Conservation (phyloP, 2,113 vertebrate species). For the Forbesichthys agassizii region DNA sequence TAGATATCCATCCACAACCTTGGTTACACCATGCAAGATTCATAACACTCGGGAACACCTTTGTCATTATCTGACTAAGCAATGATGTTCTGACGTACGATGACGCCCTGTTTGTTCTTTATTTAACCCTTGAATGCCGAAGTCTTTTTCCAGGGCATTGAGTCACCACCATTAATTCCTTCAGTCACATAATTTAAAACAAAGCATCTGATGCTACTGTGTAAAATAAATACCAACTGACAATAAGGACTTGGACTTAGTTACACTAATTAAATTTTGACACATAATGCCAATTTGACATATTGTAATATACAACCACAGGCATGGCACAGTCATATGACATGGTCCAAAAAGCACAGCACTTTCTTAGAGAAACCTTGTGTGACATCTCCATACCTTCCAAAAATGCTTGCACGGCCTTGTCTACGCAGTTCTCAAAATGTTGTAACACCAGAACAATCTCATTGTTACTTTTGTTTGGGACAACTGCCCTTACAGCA, state of each 20-base stretch:
- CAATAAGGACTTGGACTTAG: neutral
- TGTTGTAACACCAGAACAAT: constrained; percentile 94
- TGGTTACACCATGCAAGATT: neutral
- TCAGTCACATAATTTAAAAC: constrained; percentile 15
- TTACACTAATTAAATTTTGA: too few species aligned
- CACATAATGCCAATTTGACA: too few species aligned
- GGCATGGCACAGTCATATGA: neutral
- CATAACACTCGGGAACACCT: neutral
- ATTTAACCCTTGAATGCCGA: constrained; percentile 29
- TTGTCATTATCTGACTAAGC: constrained; percentile 12
- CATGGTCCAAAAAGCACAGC: neutral
- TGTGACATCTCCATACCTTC: constrained; percentile 81
- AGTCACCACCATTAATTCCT: neutral
- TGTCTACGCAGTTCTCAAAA: constrained; percentile 93
- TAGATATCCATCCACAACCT: neutral
- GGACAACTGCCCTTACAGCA: constrained; percentile 90
- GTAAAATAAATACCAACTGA: neutral
- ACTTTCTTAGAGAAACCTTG: neutral
- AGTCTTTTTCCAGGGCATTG: constrained; percentile 7
- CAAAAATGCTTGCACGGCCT: constrained; percentile 92
- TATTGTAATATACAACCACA: neutral
- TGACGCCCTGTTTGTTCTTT: constrained; percentile 34
- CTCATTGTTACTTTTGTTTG: constrained; percentile 97
- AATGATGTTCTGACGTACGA: constrained; percentile 21
- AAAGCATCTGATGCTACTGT: neutral